A percentile compares a stretch with the other conserved stretches of the same genome.
Conservation (phyloP, 2,797 vertebrate genomes). For the Gorsachius magnificus region DNA sequence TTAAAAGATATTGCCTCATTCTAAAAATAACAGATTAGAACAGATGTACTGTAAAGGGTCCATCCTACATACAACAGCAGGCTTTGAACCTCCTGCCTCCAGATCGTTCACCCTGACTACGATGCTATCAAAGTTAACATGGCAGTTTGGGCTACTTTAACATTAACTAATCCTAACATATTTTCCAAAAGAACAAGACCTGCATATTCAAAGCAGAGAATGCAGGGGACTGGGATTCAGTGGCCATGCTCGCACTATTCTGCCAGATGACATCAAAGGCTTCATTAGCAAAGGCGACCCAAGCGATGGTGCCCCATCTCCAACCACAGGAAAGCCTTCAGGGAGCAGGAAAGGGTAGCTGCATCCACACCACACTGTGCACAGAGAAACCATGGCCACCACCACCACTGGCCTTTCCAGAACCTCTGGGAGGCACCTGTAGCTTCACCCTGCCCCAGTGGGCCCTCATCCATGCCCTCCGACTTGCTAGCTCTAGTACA, state of each 20-base stretch:
- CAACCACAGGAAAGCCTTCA: background rate
- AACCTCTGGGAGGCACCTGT: background rate
- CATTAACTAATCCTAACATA: background rate
- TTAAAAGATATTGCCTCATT: background rate
- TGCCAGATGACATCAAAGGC: background rate
- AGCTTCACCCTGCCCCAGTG: background rate
- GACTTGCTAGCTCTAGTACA: rapidly evolving
- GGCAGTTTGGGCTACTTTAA: background rate
- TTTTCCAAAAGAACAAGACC: background rate
- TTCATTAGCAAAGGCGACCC: background rate
- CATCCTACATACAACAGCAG: background rate
- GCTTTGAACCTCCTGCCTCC: background rate
- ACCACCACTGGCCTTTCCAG: background rate
- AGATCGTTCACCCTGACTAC: background rate
- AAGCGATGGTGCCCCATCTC: background rate
- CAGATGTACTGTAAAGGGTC: background rate
- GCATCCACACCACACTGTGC: background rate
- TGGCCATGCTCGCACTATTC: rapidly evolving
- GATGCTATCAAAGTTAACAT: background rate
- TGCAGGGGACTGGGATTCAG: background rate
- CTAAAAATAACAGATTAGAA: background rate
- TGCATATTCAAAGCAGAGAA: background rate
- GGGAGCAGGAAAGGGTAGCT: background rate
- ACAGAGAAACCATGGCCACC: background rate
- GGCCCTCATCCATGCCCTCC: background rate